Conservation (phyloP, 2,797 vertebrate species). For the Leucoraja ocellata region DNA sequence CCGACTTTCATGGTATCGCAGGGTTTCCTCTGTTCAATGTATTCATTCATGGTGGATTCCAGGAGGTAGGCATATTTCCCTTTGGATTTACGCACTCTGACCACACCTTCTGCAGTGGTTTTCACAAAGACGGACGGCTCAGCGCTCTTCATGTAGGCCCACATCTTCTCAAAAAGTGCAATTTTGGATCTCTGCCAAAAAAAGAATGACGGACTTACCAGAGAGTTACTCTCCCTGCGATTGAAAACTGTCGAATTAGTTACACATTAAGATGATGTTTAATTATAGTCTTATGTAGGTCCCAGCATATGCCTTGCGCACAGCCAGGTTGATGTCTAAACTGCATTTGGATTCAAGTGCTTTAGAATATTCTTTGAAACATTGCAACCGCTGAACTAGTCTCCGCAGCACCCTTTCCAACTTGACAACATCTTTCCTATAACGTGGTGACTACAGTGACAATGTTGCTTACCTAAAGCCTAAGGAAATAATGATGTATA, state of each 20-base stretch:
- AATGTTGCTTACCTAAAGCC: not conserved
- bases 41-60: constrained; percentile 99
- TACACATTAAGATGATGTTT: not conserved
- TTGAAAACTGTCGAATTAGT: not conserved
- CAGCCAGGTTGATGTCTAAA: not conserved
- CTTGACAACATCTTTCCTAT: too few species aligned
- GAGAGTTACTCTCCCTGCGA: not conserved
- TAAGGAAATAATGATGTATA: too few species aligned
- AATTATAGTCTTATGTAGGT: not conserved
- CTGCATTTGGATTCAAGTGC: not conserved
- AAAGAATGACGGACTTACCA: constrained; percentile 48
- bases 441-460: too few species aligned
- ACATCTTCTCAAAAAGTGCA: constrained; percentile 99
- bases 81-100: constrained; percentile 94
- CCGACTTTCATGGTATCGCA: constrained; percentile 99
- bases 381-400: not conserved
- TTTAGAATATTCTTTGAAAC: not conserved
- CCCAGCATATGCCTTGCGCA: not conserved
- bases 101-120: constrained; percentile 94
- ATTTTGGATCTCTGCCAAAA: constrained; percentile 90
- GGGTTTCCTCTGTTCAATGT: constrained; percentile 97
- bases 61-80: constrained; percentile 98
- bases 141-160: constrained; percentile 97
- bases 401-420: not conserved
- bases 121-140: constrained; percentile 98